Percentiles rank a stretch among this genome's conserved stretches.
Evolutionary conservation across 2,888 invertebrate genomes (phyloP).

Genomic region (Ecdyonurus torrentis): DNA sequence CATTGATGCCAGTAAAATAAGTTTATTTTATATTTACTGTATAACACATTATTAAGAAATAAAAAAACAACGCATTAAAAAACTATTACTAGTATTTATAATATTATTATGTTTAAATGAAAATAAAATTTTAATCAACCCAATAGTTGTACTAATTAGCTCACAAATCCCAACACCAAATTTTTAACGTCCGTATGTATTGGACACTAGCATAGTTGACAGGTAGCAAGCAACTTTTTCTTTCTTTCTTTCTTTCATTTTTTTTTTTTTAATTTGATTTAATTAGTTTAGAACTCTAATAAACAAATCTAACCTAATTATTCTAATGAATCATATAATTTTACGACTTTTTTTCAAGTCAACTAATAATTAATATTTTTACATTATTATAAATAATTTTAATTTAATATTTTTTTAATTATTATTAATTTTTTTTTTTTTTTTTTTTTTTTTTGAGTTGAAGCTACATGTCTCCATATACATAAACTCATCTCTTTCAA

Average conservation of each 20-base stretch:
- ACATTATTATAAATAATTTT: not conserved
- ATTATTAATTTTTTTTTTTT: not conserved
- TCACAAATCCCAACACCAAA: constrained; percentile 2
- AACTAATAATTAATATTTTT: too few species aligned
- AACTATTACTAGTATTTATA: not conserved
- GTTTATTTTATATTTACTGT: too few species aligned
- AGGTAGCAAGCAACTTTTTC: not conserved
- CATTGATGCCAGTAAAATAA: too few species aligned
- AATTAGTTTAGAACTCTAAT: not conserved
- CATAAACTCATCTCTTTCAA: too few species aligned
- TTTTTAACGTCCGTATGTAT: not conserved
- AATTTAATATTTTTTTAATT: not conserved
- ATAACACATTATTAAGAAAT: too few species aligned
- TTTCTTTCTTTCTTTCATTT: too few species aligned
- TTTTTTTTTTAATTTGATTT: not conserved
- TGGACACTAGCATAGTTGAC: not conserved
- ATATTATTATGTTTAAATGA: not conserved
- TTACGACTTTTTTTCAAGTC: too few species aligned
- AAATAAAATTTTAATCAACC: not conserved
- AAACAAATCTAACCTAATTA: not conserved
- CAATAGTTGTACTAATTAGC: not conserved
- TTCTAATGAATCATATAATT: too few species aligned
- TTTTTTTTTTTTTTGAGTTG: not conserved
- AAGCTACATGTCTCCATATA: too few species aligned
- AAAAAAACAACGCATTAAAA: too few species aligned